Evolutionary conservation across 2,888 invertebrate genomes (phyloP), one percentile per base, ranked within the genome.

Genomic region (Cerceris rybyensis): DNA sequence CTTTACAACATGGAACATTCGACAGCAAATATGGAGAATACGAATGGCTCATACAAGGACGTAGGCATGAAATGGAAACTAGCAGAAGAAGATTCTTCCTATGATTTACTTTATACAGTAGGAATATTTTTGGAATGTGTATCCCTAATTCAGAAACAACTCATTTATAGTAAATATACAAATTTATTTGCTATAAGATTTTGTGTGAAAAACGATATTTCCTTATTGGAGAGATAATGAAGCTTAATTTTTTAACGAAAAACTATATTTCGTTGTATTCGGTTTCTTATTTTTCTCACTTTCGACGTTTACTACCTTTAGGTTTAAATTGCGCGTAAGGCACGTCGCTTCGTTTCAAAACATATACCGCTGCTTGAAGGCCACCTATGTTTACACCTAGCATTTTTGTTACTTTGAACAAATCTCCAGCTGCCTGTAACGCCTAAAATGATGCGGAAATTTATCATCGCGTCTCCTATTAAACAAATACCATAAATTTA

Each of bases 1-100:
- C 98, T 0, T 93, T 99, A 58, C 99, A 99, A 92, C 97, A 98
- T 91, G 99, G 99, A 64, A 98, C 98, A 0, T 99, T 99, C 93
- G 98, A 99, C 93, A 97, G 98, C 63, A 98, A 98, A 93, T 96
- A 95, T 88, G 99, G 99, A 0, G 98, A 99, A 92, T 99, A 97
- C 92, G 97, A 98, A 92, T 99, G 99, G 98, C 96, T 98, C 83
- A 96, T 97, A 86, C 95, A 96, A 70, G 97, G 98, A 80, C 95
- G 98, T 92, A 94, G 99, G 28, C 98, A 99, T 93, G 96, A 97
- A 88, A 95, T 99, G 96, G 99, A 99, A 92, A 97, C 97, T 0
- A 98, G 97, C 81, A 95, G 99, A 89, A 94, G 98, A 91, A 96
- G 96, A 90, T 99, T 99, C 94, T 97, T 97, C 94, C 95, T 99